These are phyloP conservation scores for Lepidostoma basale DNA, from an alignment of 1,140 invertebrate genomes.

Conservation along the genomic window DNA sequence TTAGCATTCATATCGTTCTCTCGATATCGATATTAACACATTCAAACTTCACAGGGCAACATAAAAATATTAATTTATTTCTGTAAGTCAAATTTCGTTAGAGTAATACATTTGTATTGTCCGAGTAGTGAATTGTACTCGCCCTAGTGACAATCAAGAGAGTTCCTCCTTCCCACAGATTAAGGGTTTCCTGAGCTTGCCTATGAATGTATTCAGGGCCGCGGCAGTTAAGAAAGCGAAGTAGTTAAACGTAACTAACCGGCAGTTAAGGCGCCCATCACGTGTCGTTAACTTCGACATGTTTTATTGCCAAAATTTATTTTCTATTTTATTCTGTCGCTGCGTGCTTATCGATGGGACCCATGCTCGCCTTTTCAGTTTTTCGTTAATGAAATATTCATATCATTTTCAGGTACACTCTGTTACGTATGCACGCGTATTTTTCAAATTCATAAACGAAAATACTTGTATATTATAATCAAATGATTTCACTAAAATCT, in stretches of 20 bases:
- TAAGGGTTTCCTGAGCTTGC: slow-evolving; percentile 8
- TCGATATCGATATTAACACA: too few species aligned
- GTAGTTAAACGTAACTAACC: slow-evolving; percentile 47
- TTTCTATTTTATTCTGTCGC: slow-evolving; percentile 34
- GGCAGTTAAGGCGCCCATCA: slow-evolving; percentile 44
- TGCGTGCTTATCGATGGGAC: slow-evolving; percentile 10
- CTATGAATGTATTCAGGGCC: slow-evolving; percentile 15
- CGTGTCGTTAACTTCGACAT: slow-evolving; percentile 45
- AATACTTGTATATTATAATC: too few species aligned
- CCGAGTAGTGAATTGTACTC: neutral
- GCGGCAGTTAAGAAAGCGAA: slow-evolving; percentile 41
- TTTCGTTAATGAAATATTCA: too few species aligned
- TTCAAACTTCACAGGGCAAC: too few species aligned
- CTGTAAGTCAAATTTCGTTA: too few species aligned
- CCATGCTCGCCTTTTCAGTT: slow-evolving; percentile 22
- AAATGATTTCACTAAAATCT: too few species aligned
- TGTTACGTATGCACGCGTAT: too few species aligned
- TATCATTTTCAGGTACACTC: too few species aligned
- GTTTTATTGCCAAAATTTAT: slow-evolving; percentile 43
- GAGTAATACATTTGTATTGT: too few species aligned
- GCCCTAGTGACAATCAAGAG: neutral
- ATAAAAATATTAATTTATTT: too few species aligned
- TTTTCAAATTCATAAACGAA: too few species aligned
- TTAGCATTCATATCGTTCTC: too few species aligned
- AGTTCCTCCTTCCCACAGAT: neutral